A percentile compares a stretch with the other conserved stretches of the same genome.
Evolutionary conservation across 2,113 vertebrate genomes (phyloP).

Genomic region (Ranitomeya variabilis): DNA sequence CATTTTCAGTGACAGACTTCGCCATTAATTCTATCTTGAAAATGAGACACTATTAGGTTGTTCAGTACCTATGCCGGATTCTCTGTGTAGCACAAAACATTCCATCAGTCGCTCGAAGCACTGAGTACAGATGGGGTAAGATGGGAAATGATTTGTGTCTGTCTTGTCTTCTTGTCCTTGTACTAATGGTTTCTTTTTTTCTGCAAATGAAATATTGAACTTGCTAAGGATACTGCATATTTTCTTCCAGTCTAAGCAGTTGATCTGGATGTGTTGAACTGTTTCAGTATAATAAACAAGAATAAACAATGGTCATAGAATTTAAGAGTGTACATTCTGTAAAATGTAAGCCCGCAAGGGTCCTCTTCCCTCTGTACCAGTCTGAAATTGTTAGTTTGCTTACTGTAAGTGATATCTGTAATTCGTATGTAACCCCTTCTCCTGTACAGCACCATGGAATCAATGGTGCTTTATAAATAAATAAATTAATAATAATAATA

Average conservation of each 20-base stretch:
- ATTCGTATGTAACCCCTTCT: no score
- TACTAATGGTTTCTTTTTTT: constrained; percentile 4
- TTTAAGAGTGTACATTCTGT: background rate
- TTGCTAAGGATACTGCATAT: constrained; percentile 7
- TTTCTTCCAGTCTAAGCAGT: background rate
- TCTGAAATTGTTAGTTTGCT: no score
- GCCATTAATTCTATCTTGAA: constrained; percentile 62
- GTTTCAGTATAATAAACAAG: background rate
- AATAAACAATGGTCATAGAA: background rate
- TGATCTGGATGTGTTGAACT: background rate
- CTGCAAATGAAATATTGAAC: constrained; percentile 18
- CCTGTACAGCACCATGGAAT: no score
- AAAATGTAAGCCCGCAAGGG: background rate
- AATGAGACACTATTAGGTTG: constrained; percentile 61
- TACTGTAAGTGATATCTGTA: no score
- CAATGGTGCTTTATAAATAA: no score
- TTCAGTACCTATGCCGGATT: constrained; percentile 56
- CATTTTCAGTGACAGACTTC: constrained; percentile 62
- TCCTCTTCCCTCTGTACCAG: no score
- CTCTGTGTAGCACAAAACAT: constrained; percentile 29
- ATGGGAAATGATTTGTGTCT: constrained; percentile 34
- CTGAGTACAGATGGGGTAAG: constrained; percentile 33
- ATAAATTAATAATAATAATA: no score
- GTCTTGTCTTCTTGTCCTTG: constrained; percentile 34
- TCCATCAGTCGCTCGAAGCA: constrained; percentile 47